Evolutionary conservation across 2,797 vertebrate species (phyloP).

Genomic region (Parauchenoglanis ngamensis): DNA sequence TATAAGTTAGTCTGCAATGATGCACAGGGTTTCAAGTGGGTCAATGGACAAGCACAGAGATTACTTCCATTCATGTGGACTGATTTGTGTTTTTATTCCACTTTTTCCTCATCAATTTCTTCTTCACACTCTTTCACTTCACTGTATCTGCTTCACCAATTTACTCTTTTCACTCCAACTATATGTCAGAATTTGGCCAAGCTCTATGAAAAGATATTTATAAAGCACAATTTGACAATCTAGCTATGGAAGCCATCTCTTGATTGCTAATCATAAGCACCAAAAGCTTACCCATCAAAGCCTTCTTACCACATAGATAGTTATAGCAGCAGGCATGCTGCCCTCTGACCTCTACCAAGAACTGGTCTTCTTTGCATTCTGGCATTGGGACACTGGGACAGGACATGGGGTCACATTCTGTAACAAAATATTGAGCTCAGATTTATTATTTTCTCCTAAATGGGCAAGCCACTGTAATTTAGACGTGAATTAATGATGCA

Average conservation of each 20-base stretch:
- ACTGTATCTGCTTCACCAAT: background rate
- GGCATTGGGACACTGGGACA: slow-evolving; percentile 80
- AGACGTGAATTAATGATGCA: background rate
- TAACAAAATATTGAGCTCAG: slow-evolving; percentile 39
- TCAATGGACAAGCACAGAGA: background rate
- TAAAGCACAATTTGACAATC: background rate
- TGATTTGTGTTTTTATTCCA: background rate
- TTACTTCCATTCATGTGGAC: background rate
- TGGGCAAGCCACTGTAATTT: background rate
- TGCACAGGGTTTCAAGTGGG: background rate
- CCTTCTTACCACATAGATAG: slow-evolving; percentile 84
- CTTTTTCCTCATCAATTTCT: background rate
- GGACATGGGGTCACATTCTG: slow-evolving; percentile 88
- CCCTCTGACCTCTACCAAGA: slow-evolving; percentile 87
- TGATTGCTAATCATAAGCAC: background rate
- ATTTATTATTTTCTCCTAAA: background rate
- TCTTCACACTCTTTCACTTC: background rate
- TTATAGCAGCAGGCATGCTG: slow-evolving; percentile 90
- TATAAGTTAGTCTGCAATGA: background rate
- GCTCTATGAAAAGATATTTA: background rate
- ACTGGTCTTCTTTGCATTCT: slow-evolving; percentile 91
- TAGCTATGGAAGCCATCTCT: background rate
- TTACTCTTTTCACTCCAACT: background rate
- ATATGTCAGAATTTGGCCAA: background rate
- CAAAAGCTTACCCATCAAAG: background rate